A percentile compares a stretch with the other conserved stretches of the same genome.
phyloP scores from a whole-genome alignment of 2,888 invertebrate species.

The Ormyrus labotus region DNA sequence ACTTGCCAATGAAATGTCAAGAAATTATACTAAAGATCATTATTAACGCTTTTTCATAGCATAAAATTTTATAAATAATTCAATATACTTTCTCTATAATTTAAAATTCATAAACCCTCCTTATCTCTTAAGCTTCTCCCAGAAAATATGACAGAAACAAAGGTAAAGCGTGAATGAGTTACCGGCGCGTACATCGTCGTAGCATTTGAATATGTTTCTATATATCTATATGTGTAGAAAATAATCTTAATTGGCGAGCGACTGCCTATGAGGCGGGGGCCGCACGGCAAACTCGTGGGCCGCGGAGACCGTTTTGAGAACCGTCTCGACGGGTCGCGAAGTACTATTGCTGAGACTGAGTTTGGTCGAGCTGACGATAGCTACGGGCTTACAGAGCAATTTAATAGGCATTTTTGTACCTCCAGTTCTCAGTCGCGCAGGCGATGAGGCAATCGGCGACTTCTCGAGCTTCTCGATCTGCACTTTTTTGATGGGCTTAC shows the following conservation, averaged over 20 bases:
- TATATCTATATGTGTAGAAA: background rate
- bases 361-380: constrained; percentile 64
- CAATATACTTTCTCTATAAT: constrained; percentile 25
- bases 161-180: background rate
- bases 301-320: constrained; percentile 60
- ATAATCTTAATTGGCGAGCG: constrained; percentile 56
- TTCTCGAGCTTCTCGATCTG: constrained; percentile 13
- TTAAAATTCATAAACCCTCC: constrained; percentile 11
- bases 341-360: constrained; percentile 63
- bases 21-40: too few species aligned
- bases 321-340: constrained; percentile 63
- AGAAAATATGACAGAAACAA: constrained; percentile 15
- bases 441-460: constrained; percentile 17
- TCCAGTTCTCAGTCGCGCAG: constrained; percentile 16
- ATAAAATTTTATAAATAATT: constrained; percentile 16
- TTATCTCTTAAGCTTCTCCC: background rate
- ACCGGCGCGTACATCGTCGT: constrained; percentile 1
- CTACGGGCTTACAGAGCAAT: constrained; percentile 70
- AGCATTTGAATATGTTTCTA: background rate
- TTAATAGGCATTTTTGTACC: constrained; percentile 63
- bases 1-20: too few species aligned
- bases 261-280: constrained; percentile 68
- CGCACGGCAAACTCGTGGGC: constrained; percentile 72
- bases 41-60: too few species aligned
- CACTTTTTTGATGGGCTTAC: constrained; percentile 26